phyloP scores from a whole-genome alignment of 2,888 invertebrate genomes.

The Dryocosmus kuriphilus region DNA sequence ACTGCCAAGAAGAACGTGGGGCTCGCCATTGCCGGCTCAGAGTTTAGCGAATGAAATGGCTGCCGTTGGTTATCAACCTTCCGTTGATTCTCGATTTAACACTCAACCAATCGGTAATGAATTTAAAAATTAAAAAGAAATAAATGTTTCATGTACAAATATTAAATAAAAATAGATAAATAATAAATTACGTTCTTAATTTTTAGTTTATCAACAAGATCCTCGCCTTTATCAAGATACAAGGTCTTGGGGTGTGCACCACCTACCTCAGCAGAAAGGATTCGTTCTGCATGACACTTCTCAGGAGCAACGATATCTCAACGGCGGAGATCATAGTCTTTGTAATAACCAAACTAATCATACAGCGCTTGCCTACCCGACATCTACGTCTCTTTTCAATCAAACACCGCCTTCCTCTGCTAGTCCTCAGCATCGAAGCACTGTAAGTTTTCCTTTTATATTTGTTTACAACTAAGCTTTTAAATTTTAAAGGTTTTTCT shows the following conservation, averaged over 20 bases:
- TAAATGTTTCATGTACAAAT: no score
- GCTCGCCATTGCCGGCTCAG: conserved; percentile 77
- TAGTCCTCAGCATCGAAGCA: conserved; percentile 83
- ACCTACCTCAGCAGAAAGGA: conserved; percentile 79
- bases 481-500: no score
- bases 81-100: conserved; percentile 71
- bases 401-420: conserved; percentile 81
- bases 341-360: conserved; percentile 79
- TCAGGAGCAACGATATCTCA: conserved; percentile 81
- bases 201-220: conserved; percentile 72
- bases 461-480: no score
- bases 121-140: neutral
- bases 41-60: conserved; percentile 74
- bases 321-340: conserved; percentile 82
- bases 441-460: conserved; percentile 65
- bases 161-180: neutral
- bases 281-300: conserved; percentile 82
- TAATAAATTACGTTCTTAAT: conserved; percentile 15
- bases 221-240: conserved; percentile 74
- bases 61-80: conserved; percentile 71
- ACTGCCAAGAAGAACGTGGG: conserved; percentile 79
- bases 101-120: conserved; percentile 67
- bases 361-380: conserved; percentile 78
- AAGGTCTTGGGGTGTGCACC: conserved; percentile 72
- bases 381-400: conserved; percentile 76